phyloP scores from a whole-genome alignment of 2,113 vertebrate genomes.

The Gambusia holbrooki region DNA sequence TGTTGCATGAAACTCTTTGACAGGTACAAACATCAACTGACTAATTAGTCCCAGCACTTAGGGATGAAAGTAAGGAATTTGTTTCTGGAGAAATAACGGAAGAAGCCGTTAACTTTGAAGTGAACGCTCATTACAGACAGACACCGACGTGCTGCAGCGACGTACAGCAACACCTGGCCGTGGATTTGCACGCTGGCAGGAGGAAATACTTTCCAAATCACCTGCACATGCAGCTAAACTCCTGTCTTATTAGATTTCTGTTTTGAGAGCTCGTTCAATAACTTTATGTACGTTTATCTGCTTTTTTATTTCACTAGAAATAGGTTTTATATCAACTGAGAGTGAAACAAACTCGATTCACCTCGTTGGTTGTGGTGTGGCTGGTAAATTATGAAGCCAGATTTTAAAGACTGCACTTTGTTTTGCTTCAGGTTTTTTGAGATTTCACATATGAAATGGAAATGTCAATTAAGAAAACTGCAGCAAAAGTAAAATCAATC shows the following conservation, averaged over 20 bases:
- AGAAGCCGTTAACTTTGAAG: background rate
- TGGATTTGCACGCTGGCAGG: background rate
- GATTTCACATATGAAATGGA: no score
- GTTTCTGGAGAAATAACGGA: conserved; percentile 7
- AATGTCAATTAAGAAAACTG: no score
- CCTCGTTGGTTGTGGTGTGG: background rate
- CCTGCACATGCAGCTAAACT: background rate
- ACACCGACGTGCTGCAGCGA: conserved; percentile 28
- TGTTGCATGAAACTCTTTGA: conserved; percentile 53
- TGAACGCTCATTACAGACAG: conserved; percentile 2
- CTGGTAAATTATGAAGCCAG: no score
- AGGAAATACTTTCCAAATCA: conserved; percentile 13
- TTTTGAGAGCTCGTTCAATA: conserved; percentile 10
- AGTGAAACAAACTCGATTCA: conserved; percentile 11
- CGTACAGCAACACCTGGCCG: conserved; percentile 1
- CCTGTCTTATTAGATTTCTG: conserved; percentile 8
- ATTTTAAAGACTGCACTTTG: no score
- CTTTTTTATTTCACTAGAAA: background rate
- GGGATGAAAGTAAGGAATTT: conserved; percentile 19
- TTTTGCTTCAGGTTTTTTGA: no score
- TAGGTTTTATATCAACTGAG: conserved; percentile 1
- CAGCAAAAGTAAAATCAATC: background rate
- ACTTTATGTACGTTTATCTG: background rate
- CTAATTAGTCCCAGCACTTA: conserved; percentile 49
- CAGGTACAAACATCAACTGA: conserved; percentile 47